phyloP scores from a whole-genome alignment of 2,113 vertebrate genomes.

The Tetrax tetrax region DNA sequence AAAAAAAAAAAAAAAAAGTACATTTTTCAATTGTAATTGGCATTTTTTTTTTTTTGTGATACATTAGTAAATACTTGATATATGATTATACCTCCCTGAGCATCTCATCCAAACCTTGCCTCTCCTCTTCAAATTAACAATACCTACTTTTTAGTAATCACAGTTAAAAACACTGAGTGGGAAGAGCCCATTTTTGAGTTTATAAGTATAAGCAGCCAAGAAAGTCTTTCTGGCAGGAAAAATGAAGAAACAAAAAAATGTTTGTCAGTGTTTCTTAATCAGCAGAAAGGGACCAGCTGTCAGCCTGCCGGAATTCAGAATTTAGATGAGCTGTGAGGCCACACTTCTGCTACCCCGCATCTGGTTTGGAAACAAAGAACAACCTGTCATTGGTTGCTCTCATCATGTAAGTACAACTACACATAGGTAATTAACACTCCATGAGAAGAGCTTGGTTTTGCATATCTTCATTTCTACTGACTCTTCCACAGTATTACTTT shows the following conservation, averaged over 20 bases:
- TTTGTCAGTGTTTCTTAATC: conserved; percentile 36
- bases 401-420: not conserved
- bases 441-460: not conserved
- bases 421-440: not conserved
- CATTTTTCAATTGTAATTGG: not conserved
- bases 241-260: not conserved
- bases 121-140: not conserved
- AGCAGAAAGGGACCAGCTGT: conserved; percentile 39
- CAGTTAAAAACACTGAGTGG: not conserved
- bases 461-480: not conserved
- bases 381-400: conserved; percentile 10
- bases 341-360: not conserved
- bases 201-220: not conserved
- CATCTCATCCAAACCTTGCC: not conserved
- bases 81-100: not conserved
- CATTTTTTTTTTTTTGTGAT: not conserved
- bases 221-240: not conserved
- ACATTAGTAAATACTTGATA: not conserved
- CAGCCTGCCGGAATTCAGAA: conserved; percentile 13
- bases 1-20: not conserved
- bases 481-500: not conserved
- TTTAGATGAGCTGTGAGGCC: conserved; percentile 40
- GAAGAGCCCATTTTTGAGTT: not conserved
- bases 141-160: not conserved
- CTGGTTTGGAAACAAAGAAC: conserved; percentile 44